Conservation (phyloP, 2,113 vertebrate genomes). For the Tor tambroides region DNA sequence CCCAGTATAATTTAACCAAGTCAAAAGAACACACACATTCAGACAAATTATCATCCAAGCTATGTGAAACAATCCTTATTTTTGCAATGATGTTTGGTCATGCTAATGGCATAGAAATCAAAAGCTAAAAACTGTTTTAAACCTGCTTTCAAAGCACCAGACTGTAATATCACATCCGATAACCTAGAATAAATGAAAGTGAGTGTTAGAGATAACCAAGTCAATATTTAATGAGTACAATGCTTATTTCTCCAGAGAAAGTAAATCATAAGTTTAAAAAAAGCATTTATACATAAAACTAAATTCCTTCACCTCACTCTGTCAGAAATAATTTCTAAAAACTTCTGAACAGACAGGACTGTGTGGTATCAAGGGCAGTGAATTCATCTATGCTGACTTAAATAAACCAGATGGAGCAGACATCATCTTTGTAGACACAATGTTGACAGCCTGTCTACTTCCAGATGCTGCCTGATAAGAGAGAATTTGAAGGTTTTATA, state of each 20-base stretch:
- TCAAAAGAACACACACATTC: not conserved
- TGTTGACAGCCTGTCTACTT: not conserved
- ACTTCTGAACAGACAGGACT: not conserved
- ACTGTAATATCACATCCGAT: not conserved
- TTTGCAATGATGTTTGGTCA: not conserved
- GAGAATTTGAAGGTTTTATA: not conserved
- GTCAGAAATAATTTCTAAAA: not conserved
- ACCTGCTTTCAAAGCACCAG: not conserved
- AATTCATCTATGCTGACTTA: not conserved
- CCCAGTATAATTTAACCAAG: not conserved
- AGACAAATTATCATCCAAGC: not conserved
- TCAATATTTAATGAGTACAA: not conserved
- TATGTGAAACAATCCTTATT: not conserved
- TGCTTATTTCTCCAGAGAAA: not conserved
- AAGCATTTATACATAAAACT: not conserved
- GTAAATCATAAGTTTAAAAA: not conserved
- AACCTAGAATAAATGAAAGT: not conserved
- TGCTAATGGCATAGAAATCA: not conserved
- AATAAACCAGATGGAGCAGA: not conserved
- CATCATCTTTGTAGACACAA: not conserved
- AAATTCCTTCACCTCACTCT: not conserved
- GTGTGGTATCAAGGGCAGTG: not conserved
- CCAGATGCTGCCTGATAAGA: not conserved
- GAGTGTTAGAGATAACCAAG: not conserved
- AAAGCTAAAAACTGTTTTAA: not conserved